Conservation (phyloP, 2,888 invertebrate species). For the Drosophila pseudotakahashii region DNA sequence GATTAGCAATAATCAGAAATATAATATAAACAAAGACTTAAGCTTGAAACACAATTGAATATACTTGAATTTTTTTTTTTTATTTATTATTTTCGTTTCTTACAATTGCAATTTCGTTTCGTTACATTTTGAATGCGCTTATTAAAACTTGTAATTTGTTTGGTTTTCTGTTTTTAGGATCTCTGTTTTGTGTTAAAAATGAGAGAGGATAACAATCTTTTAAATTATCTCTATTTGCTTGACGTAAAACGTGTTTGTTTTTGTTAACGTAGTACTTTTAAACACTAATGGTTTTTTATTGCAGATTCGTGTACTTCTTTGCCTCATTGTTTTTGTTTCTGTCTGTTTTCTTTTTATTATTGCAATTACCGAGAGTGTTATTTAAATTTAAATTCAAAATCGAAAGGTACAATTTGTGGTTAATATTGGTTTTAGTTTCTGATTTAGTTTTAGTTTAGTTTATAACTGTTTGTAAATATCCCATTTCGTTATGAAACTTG, state of each 20-base stretch:
- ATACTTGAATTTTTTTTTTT: slow-evolving; percentile 32
- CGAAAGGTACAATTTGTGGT: slow-evolving; percentile 51
- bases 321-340: neutral
- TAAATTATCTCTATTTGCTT: slow-evolving; percentile 49
- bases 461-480: slow-evolving; percentile 40
- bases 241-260: slow-evolving; percentile 40
- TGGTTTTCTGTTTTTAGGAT: slow-evolving; percentile 28
- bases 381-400: slow-evolving; percentile 48
- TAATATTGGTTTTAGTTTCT: slow-evolving; percentile 30
- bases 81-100: slow-evolving; percentile 39
- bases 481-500: slow-evolving; percentile 34
- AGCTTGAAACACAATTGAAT: no score
- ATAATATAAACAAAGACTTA: no score
- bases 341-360: neutral
- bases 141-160: slow-evolving; percentile 52
- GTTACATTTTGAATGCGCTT: slow-evolving; percentile 73
- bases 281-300: slow-evolving; percentile 33
- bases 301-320: slow-evolving; percentile 19
- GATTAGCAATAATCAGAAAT: no score
- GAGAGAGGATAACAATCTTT: slow-evolving; percentile 41
- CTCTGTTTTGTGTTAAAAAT: slow-evolving; percentile 35
- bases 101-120: slow-evolving; percentile 54
- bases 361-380: slow-evolving; percentile 34
- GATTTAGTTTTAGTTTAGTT: slow-evolving; percentile 31
- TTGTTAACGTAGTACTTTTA: slow-evolving; percentile 44